Percentiles rank a stretch among this genome's conserved stretches.
Conservation (phyloP, 1,140 invertebrate species). For the Tetragonula clypearis region DNA sequence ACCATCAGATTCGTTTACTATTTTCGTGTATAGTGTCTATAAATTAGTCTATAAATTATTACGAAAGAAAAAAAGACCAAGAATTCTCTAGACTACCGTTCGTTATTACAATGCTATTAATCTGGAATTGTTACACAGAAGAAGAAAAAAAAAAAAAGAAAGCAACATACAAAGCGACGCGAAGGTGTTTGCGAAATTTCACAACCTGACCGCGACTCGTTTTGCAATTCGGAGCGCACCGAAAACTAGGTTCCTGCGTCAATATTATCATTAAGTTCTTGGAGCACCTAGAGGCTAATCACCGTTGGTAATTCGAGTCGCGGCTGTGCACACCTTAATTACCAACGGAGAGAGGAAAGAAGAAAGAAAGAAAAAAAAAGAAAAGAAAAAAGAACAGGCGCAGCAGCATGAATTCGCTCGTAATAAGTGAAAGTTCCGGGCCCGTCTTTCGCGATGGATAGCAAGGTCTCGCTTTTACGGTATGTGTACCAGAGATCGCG, state of each 20-base stretch:
- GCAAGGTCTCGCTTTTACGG: slow-evolving; percentile 24
- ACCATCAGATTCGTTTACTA: too few species aligned
- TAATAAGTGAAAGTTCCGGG: slow-evolving; percentile 38
- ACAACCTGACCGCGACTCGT: background rate
- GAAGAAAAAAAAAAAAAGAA: background rate
- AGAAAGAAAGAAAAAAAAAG: background rate
- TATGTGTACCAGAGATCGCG: too few species aligned
- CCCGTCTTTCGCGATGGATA: slow-evolving; percentile 19
- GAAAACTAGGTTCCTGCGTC: slow-evolving; percentile 11
- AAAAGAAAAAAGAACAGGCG: background rate
- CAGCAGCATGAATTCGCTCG: slow-evolving; percentile 18
- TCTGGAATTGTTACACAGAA: background rate
- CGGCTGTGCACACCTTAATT: slow-evolving; percentile 19
- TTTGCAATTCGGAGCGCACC: background rate
- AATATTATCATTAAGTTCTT: background rate
- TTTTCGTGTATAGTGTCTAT: too few species aligned
- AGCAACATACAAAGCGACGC: too few species aligned
- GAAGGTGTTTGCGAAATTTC: background rate
- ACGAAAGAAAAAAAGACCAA: too few species aligned
- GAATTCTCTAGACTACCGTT: too few species aligned
- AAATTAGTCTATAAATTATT: too few species aligned
- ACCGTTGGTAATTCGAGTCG: background rate
- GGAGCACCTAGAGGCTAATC: slow-evolving; percentile 18
- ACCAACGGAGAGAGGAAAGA: background rate
- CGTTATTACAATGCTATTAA: too few species aligned